Evolutionary conservation across 2,797 vertebrate genomes (phyloP).

Genomic region (Myoxocephalus aenaeus): DNA sequence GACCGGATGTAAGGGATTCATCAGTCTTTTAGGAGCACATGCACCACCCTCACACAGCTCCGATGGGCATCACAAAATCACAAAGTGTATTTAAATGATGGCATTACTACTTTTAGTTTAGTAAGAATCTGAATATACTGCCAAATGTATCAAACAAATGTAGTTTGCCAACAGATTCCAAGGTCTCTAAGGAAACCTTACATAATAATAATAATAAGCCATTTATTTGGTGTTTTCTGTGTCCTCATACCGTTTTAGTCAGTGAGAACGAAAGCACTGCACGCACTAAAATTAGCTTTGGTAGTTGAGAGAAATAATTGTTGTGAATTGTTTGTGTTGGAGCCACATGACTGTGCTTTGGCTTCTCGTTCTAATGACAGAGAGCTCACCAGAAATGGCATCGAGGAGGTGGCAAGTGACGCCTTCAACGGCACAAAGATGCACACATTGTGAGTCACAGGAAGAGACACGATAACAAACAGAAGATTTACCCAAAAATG

Average conservation of each 20-base stretch:
- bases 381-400: constrained; percentile 84
- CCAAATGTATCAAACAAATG: background rate
- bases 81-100: no score
- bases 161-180: background rate
- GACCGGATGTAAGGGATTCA: constrained; percentile 78
- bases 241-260: constrained; percentile 19
- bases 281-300: constrained; percentile 41
- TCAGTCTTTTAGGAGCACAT: constrained; percentile 21
- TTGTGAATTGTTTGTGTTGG: constrained; percentile 47
- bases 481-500: constrained; percentile 7
- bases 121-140: background rate
- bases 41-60: constrained; percentile 37
- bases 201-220: background rate
- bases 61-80: constrained; percentile 22
- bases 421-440: constrained; percentile 86
- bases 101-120: background rate
- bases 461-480: constrained; percentile 43
- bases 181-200: background rate
- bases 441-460: constrained; percentile 82
- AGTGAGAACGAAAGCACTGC: constrained; percentile 42
- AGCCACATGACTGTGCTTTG: constrained; percentile 61
- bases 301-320: constrained; percentile 38
- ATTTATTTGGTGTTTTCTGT: constrained; percentile 3
- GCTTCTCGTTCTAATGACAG: constrained; percentile 74
- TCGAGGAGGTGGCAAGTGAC: constrained; percentile 81